Evolutionary conservation across 92 coral and sea anemone genomes (phyloP).

Genomic region (Heteractis magnifica): DNA sequence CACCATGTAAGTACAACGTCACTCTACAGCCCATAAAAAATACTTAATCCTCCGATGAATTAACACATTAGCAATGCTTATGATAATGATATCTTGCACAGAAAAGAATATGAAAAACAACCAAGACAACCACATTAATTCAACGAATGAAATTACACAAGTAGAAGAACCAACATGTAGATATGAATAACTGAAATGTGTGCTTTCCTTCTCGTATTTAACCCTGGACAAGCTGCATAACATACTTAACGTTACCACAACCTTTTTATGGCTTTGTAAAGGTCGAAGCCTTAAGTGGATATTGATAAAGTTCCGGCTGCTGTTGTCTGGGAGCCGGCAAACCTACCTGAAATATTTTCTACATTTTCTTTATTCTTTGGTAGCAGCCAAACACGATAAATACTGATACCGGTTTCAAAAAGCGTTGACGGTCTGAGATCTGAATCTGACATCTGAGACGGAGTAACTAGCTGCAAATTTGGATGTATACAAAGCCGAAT

Average conservation of each 20-base stretch:
- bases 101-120: neutral
- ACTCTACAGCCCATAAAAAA: slow-evolving; percentile 6
- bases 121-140: neutral
- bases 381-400: neutral
- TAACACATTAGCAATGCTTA: slow-evolving; percentile 5
- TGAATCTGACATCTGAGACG: too few species aligned
- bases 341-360: neutral
- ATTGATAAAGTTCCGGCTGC: neutral
- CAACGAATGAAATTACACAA: neutral
- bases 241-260: neutral
- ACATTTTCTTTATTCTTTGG: neutral
- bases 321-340: neutral
- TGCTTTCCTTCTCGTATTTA: neutral
- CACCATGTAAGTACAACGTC: neutral
- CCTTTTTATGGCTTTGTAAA: neutral
- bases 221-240: neutral
- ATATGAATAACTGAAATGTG: neutral
- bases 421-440: too few species aligned
- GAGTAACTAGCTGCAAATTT: too few species aligned
- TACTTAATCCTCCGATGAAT: neutral
- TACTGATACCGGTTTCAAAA: too few species aligned
- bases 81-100: neutral
- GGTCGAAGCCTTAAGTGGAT: neutral
- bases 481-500: too few species aligned
- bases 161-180: neutral